Evolutionary conservation across 2,888 invertebrate species (phyloP).

Genomic region (Zaprionus lineosus): DNA sequence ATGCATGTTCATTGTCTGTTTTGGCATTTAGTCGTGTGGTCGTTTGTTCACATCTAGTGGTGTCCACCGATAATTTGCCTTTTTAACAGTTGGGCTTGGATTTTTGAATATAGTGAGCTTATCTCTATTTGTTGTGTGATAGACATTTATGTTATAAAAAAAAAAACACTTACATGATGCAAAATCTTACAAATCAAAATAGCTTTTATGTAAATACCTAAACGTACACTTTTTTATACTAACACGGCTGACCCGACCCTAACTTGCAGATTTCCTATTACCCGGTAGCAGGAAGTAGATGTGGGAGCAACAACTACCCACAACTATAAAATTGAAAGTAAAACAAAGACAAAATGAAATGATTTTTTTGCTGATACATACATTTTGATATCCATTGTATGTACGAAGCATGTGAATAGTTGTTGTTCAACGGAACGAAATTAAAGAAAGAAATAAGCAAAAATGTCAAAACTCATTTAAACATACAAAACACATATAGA

Average conservation of each 20-base stretch:
- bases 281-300: constrained; percentile 38
- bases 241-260: constrained; percentile 58
- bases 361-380: constrained; percentile 11
- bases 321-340: constrained; percentile 36
- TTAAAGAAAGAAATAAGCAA: constrained; percentile 33
- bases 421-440: constrained; percentile 38
- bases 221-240: too few relatives aligned
- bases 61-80: constrained; percentile 26
- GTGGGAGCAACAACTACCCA: constrained; percentile 17
- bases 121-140: constrained; percentile 55
- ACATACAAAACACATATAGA: constrained; percentile 14
- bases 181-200: too few relatives aligned
- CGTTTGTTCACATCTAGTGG: constrained; percentile 32
- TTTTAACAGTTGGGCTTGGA: constrained; percentile 26
- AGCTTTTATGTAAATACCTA: neutral
- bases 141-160: constrained; percentile 50
- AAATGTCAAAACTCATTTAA: constrained; percentile 25
- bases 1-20: constrained; percentile 6
- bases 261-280: constrained; percentile 9
- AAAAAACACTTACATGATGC: neutral
- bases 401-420: constrained; percentile 2
- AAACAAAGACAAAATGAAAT: constrained; percentile 42
- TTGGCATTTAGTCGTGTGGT: constrained; percentile 47
- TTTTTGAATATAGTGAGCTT: constrained; percentile 47
- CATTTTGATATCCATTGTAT: constrained; percentile 4